Evolutionary conservation across 2,888 invertebrate genomes (phyloP).

Genomic region (Sepioteuthis lessoniana): DNA sequence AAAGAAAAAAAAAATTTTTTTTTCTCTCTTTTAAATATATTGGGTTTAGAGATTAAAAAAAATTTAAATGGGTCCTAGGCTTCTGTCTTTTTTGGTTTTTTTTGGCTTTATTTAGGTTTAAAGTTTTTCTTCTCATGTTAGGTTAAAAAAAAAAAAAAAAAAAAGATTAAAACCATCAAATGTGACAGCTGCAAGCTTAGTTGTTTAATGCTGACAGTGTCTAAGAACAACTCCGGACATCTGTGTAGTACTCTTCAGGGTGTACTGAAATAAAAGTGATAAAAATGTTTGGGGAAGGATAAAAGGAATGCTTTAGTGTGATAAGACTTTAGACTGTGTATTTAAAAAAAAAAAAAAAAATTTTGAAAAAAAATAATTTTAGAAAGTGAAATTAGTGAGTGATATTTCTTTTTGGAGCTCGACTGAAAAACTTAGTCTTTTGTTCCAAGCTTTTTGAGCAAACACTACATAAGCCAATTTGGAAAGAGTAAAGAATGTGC

Average conservation of each 20-base stretch:
- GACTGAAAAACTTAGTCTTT: background rate
- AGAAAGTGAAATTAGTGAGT: background rate
- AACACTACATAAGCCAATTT: background rate
- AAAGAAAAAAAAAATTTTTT: background rate
- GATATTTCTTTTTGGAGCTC: background rate
- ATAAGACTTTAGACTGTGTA: background rate
- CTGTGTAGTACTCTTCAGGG: constrained; percentile 9
- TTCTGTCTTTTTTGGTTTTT: background rate
- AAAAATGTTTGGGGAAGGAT: background rate
- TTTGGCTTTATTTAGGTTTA: background rate
- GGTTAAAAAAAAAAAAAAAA: background rate
- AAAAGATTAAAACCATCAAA: background rate
- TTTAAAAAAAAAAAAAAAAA: too few species aligned
- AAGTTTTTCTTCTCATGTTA: background rate
- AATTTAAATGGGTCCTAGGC: background rate
- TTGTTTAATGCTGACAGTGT: background rate
- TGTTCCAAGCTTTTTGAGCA: background rate
- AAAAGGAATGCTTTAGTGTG: background rate
- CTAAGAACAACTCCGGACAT: background rate
- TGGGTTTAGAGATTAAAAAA: background rate
- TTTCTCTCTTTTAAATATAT: background rate
- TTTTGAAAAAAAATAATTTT: background rate
- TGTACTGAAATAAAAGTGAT: background rate
- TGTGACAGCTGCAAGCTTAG: background rate
- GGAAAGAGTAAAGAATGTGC: background rate